These are phyloP conservation scores for Nezara viridula DNA, from an alignment of 2,888 invertebrate genomes.

Conservation along the genomic window DNA sequence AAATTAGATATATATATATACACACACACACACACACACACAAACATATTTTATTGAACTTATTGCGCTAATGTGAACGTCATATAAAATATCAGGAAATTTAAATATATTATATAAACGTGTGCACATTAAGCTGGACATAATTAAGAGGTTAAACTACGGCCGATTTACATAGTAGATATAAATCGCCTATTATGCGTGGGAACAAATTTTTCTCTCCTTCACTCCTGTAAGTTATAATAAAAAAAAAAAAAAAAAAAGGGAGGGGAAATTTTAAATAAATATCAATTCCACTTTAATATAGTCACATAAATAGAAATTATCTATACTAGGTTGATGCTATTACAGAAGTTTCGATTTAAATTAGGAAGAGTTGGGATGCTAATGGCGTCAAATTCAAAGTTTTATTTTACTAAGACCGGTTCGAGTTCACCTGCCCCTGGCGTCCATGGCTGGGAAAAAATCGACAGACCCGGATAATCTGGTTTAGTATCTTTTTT, in stretches of 20 bases:
- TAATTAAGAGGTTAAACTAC: not conserved
- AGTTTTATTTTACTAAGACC: constrained; percentile 34
- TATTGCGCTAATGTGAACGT: too few species aligned
- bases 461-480: not conserved
- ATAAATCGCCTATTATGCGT: not conserved
- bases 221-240: not conserved
- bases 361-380: constrained; percentile 26
- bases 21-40: too few species aligned
- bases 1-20: too few species aligned
- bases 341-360: constrained; percentile 25
- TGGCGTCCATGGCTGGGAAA: constrained; percentile 11
- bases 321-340: not conserved
- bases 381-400: constrained; percentile 46
- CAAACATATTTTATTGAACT: too few species aligned
- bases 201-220: not conserved
- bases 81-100: too few species aligned
- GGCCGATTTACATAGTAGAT: not conserved
- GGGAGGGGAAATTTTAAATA: not conserved
- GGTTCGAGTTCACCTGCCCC: constrained; percentile 41
- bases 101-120: not conserved
- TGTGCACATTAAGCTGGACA: not conserved
- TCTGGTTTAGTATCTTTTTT: constrained; percentile 12
- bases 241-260: not conserved
- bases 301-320: not conserved
- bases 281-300: not conserved